A percentile compares a stretch with the other conserved stretches of the same genome.
Evolutionary conservation across 2,888 invertebrate species (phyloP).

Genomic region (Phoenoteleia sp.): DNA sequence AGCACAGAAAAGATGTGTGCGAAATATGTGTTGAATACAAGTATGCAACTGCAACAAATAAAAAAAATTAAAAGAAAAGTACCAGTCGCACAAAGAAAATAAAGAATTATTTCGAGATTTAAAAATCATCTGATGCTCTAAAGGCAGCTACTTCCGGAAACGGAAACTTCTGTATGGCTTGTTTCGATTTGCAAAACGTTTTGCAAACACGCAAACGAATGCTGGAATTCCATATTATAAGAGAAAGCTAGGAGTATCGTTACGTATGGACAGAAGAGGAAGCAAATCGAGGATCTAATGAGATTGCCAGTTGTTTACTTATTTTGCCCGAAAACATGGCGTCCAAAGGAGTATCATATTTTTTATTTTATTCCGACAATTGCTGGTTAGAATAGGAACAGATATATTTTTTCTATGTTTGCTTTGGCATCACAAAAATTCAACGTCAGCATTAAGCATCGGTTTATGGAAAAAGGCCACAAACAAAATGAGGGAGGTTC

Average conservation of each 20-base stretch:
- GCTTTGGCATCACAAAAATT: neutral
- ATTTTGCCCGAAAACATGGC: neutral
- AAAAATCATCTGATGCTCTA: too few relatives aligned
- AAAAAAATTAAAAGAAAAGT: slow-evolving; percentile 45
- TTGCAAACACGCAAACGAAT: slow-evolving; percentile 24
- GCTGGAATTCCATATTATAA: slow-evolving; percentile 25
- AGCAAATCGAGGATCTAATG: slow-evolving; percentile 27
- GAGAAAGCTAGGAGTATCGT: slow-evolving; percentile 5
- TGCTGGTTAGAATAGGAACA: slow-evolving; percentile 25
- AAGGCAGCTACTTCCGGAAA: too few relatives aligned
- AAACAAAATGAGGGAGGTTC: slow-evolving; percentile 30
- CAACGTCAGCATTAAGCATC: slow-evolving; percentile 6
- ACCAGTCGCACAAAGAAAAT: slow-evolving; percentile 64
- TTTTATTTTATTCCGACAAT: slow-evolving; percentile 36
- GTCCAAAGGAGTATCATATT: neutral
- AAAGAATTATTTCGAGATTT: slow-evolving; percentile 65
- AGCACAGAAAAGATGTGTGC: slow-evolving; percentile 77
- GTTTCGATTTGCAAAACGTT: slow-evolving; percentile 66
- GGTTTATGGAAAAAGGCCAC: slow-evolving; percentile 14
- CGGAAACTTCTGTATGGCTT: neutral
- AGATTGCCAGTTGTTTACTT: slow-evolving; percentile 11
- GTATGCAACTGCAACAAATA: too few relatives aligned
- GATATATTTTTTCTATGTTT: slow-evolving; percentile 9
- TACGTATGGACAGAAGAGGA: slow-evolving; percentile 35
- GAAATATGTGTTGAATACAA: slow-evolving; percentile 25